Conservation (phyloP, 2,888 invertebrate species). For the Xestia rhomboidea region DNA sequence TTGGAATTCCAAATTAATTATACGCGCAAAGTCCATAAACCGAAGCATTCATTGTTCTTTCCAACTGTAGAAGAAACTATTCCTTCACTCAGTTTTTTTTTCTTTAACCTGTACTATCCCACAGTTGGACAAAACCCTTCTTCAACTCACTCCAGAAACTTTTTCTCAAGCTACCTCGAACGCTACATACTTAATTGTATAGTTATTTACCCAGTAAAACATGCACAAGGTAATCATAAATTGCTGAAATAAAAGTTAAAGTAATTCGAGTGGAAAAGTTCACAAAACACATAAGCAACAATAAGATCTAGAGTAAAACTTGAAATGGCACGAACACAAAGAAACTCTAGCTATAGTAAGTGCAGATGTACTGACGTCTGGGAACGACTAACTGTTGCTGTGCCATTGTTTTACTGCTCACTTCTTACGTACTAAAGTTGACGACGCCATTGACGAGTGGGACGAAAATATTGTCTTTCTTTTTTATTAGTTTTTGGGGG, state of each 20-base stretch:
- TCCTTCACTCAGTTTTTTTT: no score
- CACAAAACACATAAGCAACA: not conserved
- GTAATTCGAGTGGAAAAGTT: slow-evolving; percentile 8
- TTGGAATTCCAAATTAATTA: no score
- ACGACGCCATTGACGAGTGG: not conserved
- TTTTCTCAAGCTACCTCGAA: not conserved
- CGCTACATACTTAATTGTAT: not conserved
- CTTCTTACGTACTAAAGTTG: slow-evolving; percentile 1
- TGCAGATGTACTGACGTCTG: slow-evolving; percentile 7
- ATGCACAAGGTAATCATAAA: not conserved
- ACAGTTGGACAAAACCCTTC: not conserved
- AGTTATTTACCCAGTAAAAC: not conserved
- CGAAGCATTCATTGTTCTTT: no score
- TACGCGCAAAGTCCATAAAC: not conserved
- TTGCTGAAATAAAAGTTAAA: not conserved
- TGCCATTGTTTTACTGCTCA: slow-evolving; percentile 14
- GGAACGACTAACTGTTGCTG: slow-evolving; percentile 43
- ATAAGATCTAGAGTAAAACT: slow-evolving; percentile 18
- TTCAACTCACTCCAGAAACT: not conserved
- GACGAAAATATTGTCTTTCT: no score
- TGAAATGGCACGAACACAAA: slow-evolving; percentile 38
- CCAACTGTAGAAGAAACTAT: no score
- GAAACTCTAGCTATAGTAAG: slow-evolving; percentile 6
- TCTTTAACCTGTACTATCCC: not conserved
- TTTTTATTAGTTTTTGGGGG: not conserved